Evolutionary conservation across 2,888 invertebrate genomes (phyloP).

Genomic region (Sthenelais limicola): DNA sequence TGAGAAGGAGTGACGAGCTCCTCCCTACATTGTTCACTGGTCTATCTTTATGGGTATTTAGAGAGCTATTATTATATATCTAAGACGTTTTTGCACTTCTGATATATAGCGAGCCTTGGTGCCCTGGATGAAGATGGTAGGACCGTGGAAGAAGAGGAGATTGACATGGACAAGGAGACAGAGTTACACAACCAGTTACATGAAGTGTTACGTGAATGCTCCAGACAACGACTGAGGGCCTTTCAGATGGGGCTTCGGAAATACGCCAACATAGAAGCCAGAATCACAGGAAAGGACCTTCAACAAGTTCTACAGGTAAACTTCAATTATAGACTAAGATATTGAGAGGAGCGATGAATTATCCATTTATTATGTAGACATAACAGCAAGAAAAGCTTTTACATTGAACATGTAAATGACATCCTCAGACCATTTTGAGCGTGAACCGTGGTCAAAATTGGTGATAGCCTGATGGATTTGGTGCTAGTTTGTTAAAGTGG

Average conservation of each 20-base stretch:
- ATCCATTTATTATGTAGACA: no score
- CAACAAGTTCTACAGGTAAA: slow-evolving; percentile 43
- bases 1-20: no score
- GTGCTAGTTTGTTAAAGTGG: no score
- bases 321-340: neutral
- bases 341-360: no score
- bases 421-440: no score
- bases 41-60: no score
- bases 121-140: slow-evolving; percentile 2
- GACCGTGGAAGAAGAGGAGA: neutral
- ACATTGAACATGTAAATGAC: no score
- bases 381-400: neutral
- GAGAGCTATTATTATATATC: no score
- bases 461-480: no score
- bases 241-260: slow-evolving; percentile 65
- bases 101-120: slow-evolving; percentile 3
- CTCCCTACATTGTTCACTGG: no score
- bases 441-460: no score
- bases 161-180: slow-evolving; percentile 22
- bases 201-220: slow-evolving; percentile 56
- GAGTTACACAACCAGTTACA: slow-evolving; percentile 35
- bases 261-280: slow-evolving; percentile 62
- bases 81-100: no score
- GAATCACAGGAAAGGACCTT: slow-evolving; percentile 62
- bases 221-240: slow-evolving; percentile 64